Base-by-base conservation (phyloP, 2,113 vertebrate species). In the Microtus richardsoni region DNA sequence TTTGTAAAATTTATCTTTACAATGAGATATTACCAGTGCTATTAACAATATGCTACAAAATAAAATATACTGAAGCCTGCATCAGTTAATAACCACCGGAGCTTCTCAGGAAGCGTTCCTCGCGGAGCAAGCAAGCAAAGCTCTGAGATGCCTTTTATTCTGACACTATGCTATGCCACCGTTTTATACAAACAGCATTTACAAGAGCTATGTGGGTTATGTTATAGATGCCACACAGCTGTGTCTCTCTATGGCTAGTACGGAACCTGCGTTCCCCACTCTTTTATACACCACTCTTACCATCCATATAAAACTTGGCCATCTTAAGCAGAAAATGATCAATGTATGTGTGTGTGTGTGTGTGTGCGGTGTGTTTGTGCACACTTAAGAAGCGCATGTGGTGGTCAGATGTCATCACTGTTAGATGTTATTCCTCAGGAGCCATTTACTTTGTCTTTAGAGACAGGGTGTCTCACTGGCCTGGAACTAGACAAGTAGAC, bases 1-100 rank as follows among this genome's bases (percentile, higher is more conserved):
- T 85, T 93, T 89, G 93, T 91, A 71, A 79, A 95, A 90, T 88
- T 60, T 74, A 91, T 89, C 92, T 88, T 95, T 94, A 91, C 96
- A 93, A 93, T 94, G 68, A 97, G 96, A 95, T 93, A 91, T 26
- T 39, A 94, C 68, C 91, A 83, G 3, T 94, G 82, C 64, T 95
- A 96, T 89, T 97, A 95, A 93, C 52, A 89, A 84, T 89, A 91
- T 66, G 36, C 71, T 64, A 80, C 88, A 97, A 88, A 92, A 86
- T 49, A 96, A 96, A 88, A 91, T 77, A 97, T 4, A 44, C 16
- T 30, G 54, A 47, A 71, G 30, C 84, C 24, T 85, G 58, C 86
- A 75, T 86, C 44, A 89, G 41, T 89, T 91, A 91, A 41, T 84
- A 91, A 94, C 58, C 33, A 91, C 49, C 10, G 36, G 5, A n/a